Evolutionary conservation across 2,888 invertebrate genomes (phyloP), one percentile per base, ranked within the genome.

Genomic region (Dascillus cervinus): DNA sequence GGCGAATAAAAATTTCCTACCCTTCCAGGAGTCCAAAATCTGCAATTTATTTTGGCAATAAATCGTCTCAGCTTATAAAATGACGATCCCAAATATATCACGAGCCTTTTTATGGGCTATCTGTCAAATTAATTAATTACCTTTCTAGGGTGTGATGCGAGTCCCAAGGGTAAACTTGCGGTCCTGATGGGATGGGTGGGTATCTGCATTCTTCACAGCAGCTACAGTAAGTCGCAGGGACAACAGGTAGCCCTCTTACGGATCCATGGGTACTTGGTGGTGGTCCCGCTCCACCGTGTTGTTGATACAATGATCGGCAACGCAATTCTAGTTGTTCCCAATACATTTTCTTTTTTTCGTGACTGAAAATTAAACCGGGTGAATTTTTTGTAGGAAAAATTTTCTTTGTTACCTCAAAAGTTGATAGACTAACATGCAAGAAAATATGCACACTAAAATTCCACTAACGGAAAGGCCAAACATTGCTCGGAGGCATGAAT

Each of bases 311-410:
- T 1, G 87, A 84, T 39, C 89, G 71, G 59, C 90, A 86, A 33
- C 88, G 71, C 29, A 89, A 63, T 59, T 90, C 90, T 61, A 91
- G 57, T 65, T 91, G 89, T 52, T 89, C 89, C 90, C 91, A 91
- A 62, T 91, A 91, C 82, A 88, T 89, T 66, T 90, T 91, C 69
- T 91, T 91, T 41, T 87, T 81, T 64, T 91, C 91, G 57, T 91
- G 91, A 46, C 89, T 88, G 55, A 3, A 58, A 34, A 32, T 27
- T 11, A 20, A 2, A 29, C 24, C 10, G n/a, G 12, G 26, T 15
- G 13, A 32, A 35, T 9, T 10, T 11, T 26, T 23, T 12, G 8
- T 17, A 10, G 8, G 21, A 30, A 13, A 5, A 4, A 9, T 3
- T 26, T 26, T 21, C 11, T 11, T 3, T 10, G 9, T 26, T 58